Evolutionary conservation across 1,140 invertebrate species (phyloP), one percentile per base, ranked within the genome.

Genomic region (Bombus huntii): DNA sequence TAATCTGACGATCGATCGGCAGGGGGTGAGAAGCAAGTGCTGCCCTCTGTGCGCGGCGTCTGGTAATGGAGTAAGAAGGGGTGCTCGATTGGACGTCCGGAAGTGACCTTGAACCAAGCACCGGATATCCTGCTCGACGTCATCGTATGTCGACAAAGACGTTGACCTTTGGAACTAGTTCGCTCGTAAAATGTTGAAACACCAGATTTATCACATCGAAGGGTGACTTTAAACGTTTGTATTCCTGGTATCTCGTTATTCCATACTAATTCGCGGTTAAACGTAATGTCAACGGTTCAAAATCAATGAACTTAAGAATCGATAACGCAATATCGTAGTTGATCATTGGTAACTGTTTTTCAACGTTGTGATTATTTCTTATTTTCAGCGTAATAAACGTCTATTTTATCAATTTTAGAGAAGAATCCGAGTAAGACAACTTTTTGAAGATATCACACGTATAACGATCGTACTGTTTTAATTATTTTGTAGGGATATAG

Each of bases 1-100:
- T 89, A 91, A 92, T 92, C 87, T 86, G n/a, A 25, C 73, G 57
- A 90, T 92, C 91, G 91, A 92, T 92, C 86, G 85, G 25, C 66
- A n/a, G 28, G 57, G 66, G 72, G 28, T 65, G 44, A 84, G 74
- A 28, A 65, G 39, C 82, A 47, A 59, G 87, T 92, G 91, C 88
- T 90, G 92, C 91, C 90, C 90, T 92, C 90, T 89, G 71, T 84
- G 74, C 84, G 78, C 59, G 28, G 42, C 31, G 42, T n/a, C 66
- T 74, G 70, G 87, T 47, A 92, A 89, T 86, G 37, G 39, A 31
- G 81, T 47, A 84, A 53, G 85, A 73, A 87, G 77, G 76, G 88
- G 70, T 85, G 86, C 90, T 91, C 86, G 78, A 87, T 86, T 87
- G 84, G 85, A 87, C 62, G 81, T 66, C 66, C 47, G 42, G 79